phyloP scores from a whole-genome alignment of 2,888 invertebrate genomes.

The Idaea biselata region DNA sequence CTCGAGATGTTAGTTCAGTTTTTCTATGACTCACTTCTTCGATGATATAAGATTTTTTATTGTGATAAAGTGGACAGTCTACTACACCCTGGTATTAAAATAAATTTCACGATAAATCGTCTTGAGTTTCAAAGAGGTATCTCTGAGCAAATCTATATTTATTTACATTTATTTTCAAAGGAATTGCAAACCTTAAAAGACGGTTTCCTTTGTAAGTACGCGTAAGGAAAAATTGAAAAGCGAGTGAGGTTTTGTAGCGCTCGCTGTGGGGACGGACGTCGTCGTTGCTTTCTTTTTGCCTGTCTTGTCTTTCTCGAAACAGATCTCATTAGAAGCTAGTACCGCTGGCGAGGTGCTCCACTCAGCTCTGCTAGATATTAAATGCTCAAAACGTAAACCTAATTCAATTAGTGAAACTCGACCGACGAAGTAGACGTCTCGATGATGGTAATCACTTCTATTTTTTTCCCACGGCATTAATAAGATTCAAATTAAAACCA shows the following conservation, averaged over 20 bases:
- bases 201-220: constrained; percentile 28
- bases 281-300: constrained; percentile 33
- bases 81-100: neutral
- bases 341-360: constrained; percentile 14
- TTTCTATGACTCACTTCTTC: neutral
- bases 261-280: constrained; percentile 19
- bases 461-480: neutral
- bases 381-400: constrained; percentile 15
- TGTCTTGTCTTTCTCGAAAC: constrained; percentile 46
- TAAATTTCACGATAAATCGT: neutral
- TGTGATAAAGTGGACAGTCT: neutral
- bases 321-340: constrained; percentile 49
- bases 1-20: neutral
- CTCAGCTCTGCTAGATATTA: constrained; percentile 18
- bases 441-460: neutral
- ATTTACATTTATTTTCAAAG: constrained; percentile 23
- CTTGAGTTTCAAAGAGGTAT: neutral
- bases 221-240: constrained; percentile 43
- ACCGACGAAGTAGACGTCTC: neutral
- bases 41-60: neutral
- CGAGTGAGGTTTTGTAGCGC: constrained; percentile 35
- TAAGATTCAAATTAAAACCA: neutral
- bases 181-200: constrained; percentile 48
- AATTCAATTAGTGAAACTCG: neutral
- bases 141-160: neutral